Conservation (phyloP, 1,140 invertebrate genomes). For the Lepidurus couesii region DNA sequence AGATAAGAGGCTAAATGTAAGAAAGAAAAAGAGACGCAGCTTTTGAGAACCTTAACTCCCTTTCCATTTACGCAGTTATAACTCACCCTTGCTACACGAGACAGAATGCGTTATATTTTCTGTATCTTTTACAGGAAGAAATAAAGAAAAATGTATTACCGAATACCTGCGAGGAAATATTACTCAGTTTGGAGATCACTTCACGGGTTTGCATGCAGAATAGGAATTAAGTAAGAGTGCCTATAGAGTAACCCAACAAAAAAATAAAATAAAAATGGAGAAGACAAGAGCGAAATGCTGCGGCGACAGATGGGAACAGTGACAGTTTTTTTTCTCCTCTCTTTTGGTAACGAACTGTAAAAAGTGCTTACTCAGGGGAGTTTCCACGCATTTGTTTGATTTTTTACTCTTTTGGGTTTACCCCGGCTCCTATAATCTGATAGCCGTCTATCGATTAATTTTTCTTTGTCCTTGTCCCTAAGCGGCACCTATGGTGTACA, state of each 20-base stretch:
- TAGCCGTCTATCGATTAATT: constrained; percentile 8
- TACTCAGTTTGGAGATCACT: not conserved
- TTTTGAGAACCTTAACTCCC: not conserved
- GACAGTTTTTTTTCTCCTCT: not conserved
- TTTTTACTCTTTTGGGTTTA: not conserved
- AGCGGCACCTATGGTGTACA: not conserved
- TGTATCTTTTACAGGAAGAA: too few relatives aligned
- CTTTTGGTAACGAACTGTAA: not conserved
- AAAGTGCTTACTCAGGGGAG: not conserved
- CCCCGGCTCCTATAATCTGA: constrained; percentile 4
- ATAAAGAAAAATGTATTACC: too few relatives aligned
- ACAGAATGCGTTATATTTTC: not conserved
- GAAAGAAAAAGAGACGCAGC: not conserved
- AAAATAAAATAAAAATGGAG: too few relatives aligned
- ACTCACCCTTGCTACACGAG: not conserved
- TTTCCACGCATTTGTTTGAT: not conserved
- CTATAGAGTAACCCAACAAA: not conserved
- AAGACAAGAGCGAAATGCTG: not conserved
- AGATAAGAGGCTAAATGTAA: not conserved
- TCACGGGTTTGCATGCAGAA: not conserved
- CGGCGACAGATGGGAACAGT: not conserved
- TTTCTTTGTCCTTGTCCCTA: not conserved
- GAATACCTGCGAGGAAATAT: too few relatives aligned
- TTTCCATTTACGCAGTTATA: not conserved
- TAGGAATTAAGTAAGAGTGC: not conserved